Conservation (phyloP, 2,888 invertebrate genomes). For the Chymomyza caudatula region DNA sequence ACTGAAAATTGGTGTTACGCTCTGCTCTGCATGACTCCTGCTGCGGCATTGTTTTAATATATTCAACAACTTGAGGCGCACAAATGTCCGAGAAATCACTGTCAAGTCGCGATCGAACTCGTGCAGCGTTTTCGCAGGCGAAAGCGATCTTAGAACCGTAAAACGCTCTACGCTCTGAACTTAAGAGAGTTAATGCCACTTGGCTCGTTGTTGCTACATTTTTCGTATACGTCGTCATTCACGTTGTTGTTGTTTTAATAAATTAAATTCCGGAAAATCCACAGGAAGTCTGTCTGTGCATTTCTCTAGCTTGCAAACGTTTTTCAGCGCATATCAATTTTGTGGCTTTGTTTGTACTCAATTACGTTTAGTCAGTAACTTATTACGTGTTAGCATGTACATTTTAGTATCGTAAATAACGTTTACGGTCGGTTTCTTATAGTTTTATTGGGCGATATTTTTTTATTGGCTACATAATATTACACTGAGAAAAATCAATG, state of each 20-base stretch:
- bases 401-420: too few species aligned
- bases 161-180: neutral
- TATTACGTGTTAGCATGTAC: too few species aligned
- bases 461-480: too few species aligned
- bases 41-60: constrained; percentile 46
- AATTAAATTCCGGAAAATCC: constrained; percentile 78
- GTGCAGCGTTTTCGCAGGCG: neutral
- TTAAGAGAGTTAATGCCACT: neutral
- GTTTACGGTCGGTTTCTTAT: too few species aligned
- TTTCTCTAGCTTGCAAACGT: neutral
- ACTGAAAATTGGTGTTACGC: constrained; percentile 49
- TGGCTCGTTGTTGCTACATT: neutral
- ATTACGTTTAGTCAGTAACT: too few species aligned
- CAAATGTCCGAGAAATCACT: constrained; percentile 7
- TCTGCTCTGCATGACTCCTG: constrained; percentile 20
- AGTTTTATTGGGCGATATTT: too few species aligned
- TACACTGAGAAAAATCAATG: too few species aligned
- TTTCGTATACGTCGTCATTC: constrained; percentile 22
- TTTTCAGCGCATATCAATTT: neutral
- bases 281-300: constrained; percentile 76
- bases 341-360: neutral
- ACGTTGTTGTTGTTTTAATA: constrained; percentile 74
- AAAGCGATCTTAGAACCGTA: neutral
- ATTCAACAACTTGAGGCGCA: neutral
- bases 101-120: constrained; percentile 1